Conservation (phyloP, 2,113 vertebrate species). For the Ptyas mucosa region DNA sequence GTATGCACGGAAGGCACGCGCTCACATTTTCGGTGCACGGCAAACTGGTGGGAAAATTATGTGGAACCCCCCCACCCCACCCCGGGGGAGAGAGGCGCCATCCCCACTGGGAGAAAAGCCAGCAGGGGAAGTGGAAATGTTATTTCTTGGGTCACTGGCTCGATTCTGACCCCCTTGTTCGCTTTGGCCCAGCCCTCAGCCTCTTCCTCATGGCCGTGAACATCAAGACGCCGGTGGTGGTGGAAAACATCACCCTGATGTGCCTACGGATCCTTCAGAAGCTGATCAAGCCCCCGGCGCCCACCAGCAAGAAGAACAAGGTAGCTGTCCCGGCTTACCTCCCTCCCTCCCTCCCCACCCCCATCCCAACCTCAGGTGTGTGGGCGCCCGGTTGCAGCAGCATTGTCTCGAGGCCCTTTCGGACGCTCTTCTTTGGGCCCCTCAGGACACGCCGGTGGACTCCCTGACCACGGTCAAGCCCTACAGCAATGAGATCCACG, state of each 20-base stretch:
- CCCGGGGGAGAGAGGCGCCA: neutral
- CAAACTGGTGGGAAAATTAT: too few species aligned
- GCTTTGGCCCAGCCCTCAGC: conserved; percentile 78
- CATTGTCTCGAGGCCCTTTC: neutral
- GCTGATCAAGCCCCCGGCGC: conserved; percentile 92
- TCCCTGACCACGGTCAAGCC: conserved; percentile 93
- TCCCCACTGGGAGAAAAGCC: neutral
- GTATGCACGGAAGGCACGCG: too few species aligned
- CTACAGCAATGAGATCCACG: conserved; percentile 97
- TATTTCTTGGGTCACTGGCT: fast-evolving
- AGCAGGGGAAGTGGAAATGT: neutral
- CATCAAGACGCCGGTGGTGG: conserved; percentile 97
- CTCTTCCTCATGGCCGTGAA: conserved; percentile 98
- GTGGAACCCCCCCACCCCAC: too few species aligned
- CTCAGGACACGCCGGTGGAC: conserved; percentile 88
- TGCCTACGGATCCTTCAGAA: conserved; percentile 97
- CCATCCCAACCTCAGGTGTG: neutral
- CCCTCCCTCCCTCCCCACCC: neutral
- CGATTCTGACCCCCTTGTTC: fast-evolving
- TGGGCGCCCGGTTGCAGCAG: neutral
- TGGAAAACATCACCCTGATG: conserved; percentile 98
- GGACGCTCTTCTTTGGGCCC: neutral
- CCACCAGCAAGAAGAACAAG: conserved; percentile 99
- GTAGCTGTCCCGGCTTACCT: conserved; percentile 56
- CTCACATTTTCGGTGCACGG: too few species aligned